Conservation (phyloP, 2,113 vertebrate species). For the Cynocephalus volans region DNA sequence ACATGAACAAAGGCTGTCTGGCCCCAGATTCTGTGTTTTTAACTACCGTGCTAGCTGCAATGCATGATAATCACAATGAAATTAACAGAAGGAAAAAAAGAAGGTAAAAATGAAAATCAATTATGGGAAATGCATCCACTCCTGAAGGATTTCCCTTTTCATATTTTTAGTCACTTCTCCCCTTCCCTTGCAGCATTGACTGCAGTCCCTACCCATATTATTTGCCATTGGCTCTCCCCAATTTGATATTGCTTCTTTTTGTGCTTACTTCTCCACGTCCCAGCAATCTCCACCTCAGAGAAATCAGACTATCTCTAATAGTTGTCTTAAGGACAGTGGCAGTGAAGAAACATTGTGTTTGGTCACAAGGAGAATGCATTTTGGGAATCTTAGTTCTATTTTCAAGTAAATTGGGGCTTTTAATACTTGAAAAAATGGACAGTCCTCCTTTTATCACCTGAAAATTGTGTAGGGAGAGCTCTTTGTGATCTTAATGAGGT, state of each 20-base stretch:
- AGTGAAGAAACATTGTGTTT: background rate
- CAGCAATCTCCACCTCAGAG: background rate
- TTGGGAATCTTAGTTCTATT: background rate
- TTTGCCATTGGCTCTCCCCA: background rate
- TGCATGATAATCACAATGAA: background rate
- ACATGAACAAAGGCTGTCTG: background rate
- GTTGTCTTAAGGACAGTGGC: background rate
- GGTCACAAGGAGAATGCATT: background rate
- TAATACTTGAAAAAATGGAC: background rate
- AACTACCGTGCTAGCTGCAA: background rate
- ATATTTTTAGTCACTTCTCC: background rate
- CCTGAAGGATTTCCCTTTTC: rapidly evolving
- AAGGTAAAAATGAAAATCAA: background rate
- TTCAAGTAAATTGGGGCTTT: background rate
- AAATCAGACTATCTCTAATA: background rate
- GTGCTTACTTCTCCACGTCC: background rate
- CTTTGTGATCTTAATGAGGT: background rate
- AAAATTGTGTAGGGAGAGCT: background rate
- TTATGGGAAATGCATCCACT: background rate
- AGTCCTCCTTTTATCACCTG: background rate
- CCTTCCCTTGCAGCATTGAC: rapidly evolving
- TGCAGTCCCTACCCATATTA: background rate
- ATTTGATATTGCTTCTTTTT: background rate
- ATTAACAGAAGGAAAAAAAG: background rate
- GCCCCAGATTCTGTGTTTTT: background rate